Evolutionary conservation across 2,797 vertebrate genomes (phyloP), one percentile per base, ranked within the genome.

Genomic region (Anisognathus igniventris): DNA sequence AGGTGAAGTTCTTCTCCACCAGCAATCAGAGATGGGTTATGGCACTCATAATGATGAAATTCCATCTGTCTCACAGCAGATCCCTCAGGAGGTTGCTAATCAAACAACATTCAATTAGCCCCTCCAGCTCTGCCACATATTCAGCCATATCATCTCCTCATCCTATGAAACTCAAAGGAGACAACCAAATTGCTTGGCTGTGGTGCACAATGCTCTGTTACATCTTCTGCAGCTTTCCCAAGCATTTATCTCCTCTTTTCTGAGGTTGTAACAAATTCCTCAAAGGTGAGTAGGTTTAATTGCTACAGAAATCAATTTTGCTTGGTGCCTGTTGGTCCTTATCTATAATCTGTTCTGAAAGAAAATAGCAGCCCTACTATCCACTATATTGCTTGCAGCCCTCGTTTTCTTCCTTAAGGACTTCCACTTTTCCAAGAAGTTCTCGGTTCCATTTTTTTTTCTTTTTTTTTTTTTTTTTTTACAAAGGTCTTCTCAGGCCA

Each of bases 11-110:
- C 88, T 93, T 57, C 58, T 92, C 88, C 80, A 94, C 86, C 86
- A 94, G 88, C 92, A 94, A 95, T 93, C 94, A 96, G 54, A 0
- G 0, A 83, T 92, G 71, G 79, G 95, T 96, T 96, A 95, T 88
- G 86, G 80, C 86, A 57, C 48, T 95, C 7, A 0, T 95, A 96
- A 90, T 62, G 83, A 95, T 85, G 80, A 93, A 93, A 95, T 92
- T 95, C 93, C 96, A 95, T 96, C 95, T 96, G 95, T 96, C 94
- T 95, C 93, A 76, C 88, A 94, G 94, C 88, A 95, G 88, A 96
- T 92, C 90, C 90, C 94, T 94, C 91, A 96, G 95, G 95, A 96
- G 90, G 67, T 0, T 96, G 84, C 88, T 95, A 94, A 95, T 96
- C 92, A 96, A 96, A 90, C 90, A 96, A 90, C 94, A 92, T 95